These are phyloP conservation scores for Leucania comma DNA, from an alignment of 2,888 invertebrate genomes.

Conservation along the genomic window DNA sequence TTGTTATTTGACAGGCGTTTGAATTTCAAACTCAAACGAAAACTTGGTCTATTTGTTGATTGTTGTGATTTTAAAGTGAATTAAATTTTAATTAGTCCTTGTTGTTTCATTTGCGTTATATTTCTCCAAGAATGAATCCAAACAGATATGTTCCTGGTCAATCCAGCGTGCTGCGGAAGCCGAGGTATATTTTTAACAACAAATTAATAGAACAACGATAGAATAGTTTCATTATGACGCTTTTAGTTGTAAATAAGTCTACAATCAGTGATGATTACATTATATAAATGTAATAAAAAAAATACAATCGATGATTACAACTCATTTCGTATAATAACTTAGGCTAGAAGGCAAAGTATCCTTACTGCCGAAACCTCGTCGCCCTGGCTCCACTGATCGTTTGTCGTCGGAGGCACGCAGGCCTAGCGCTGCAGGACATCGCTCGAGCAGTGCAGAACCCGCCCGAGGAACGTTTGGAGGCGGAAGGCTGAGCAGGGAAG, in stretches of 20 bases:
- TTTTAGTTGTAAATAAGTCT: not conserved
- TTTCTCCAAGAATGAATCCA: constrained; percentile 70
- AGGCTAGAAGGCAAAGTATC: constrained; percentile 83
- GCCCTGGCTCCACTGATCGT: constrained; percentile 82
- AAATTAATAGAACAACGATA: not conserved
- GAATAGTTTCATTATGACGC: not conserved
- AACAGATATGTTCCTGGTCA: constrained; percentile 74
- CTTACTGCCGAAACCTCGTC: constrained; percentile 81
- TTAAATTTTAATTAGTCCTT: constrained; percentile 3
- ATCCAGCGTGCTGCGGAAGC: constrained; percentile 77
- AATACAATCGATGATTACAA: not conserved
- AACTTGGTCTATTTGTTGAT: not conserved
- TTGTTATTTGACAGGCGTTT: constrained; percentile 17
- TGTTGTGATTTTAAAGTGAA: constrained; percentile 12
- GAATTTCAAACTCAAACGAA: constrained; percentile 60
- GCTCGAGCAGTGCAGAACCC: constrained; percentile 86
- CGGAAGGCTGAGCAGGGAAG: constrained; percentile 79
- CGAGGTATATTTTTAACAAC: constrained; percentile 71
- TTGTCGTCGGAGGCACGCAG: constrained; percentile 79
- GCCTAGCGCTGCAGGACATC: constrained; percentile 76
- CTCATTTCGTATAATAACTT: not conserved
- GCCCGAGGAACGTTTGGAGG: constrained; percentile 77
- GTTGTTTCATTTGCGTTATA: constrained; percentile 3
- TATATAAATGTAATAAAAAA: not conserved
- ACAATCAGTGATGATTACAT: not conserved